Percentiles rank a stretch among this genome's conserved stretches.
Evolutionary conservation across 2,888 invertebrate genomes (phyloP).

Genomic region (Papilio gigon): DNA sequence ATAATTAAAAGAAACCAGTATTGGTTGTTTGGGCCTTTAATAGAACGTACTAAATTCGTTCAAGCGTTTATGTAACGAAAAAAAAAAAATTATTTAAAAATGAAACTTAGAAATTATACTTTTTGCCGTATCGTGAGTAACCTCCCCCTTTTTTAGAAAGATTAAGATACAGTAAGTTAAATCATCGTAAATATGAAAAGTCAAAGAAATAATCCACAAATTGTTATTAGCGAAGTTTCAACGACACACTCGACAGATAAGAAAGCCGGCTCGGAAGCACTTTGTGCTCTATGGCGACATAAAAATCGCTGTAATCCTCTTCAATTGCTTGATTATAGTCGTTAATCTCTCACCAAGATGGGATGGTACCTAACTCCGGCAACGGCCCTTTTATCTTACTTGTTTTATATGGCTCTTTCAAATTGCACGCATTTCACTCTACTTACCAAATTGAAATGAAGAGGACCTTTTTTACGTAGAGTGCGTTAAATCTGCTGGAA

Average conservation of each 20-base stretch:
- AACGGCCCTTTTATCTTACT: conserved; percentile 66
- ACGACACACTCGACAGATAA: conserved; percentile 63
- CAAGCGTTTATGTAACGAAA: no score
- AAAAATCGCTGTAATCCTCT: conserved; percentile 77
- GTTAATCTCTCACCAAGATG: conserved; percentile 74
- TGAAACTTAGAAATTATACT: no score
- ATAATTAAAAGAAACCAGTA: neutral
- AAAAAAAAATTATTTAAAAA: no score
- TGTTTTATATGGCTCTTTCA: conserved; percentile 68
- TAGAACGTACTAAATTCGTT: no score
- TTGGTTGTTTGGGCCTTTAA: neutral
- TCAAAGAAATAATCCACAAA: conserved; percentile 44
- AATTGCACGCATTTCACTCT: conserved; percentile 70
- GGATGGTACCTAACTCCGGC: conserved; percentile 53
- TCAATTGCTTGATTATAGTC: conserved; percentile 79
- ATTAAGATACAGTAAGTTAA: no score
- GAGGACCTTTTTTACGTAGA: conserved; percentile 40
- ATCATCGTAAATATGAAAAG: neutral
- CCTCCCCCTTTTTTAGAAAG: no score
- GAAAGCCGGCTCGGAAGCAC: conserved; percentile 43
- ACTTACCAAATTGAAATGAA: conserved; percentile 75
- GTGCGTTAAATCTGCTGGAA: conserved; percentile 19
- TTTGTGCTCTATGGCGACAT: conserved; percentile 53
- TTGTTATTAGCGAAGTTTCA: conserved; percentile 66
- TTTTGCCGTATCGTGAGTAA: no score